Conservation (phyloP, 2,888 invertebrate genomes). For the Arge pagana region DNA sequence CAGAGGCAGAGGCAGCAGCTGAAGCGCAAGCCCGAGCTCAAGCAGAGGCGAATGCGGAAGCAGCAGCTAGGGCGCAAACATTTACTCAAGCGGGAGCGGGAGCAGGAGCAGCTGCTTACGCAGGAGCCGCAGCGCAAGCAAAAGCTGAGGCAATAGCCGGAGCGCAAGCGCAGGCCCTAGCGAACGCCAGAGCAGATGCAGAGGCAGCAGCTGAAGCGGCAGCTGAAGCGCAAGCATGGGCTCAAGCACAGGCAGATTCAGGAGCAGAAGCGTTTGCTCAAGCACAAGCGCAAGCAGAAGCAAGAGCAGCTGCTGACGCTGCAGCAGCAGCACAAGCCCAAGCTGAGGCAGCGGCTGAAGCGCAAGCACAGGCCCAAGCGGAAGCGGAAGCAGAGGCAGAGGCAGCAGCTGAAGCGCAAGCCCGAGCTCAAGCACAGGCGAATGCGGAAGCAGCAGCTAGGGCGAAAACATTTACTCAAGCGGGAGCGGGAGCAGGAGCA, state of each 20-base stretch:
- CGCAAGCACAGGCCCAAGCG: background rate
- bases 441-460: too few species aligned
- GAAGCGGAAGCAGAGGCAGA: too few species aligned
- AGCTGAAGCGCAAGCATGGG: background rate
- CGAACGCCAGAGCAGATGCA: background rate
- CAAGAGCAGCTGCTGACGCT: background rate
- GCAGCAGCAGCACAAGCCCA: constrained; percentile 26
- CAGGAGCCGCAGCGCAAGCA: background rate
- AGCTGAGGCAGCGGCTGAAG: constrained; percentile 25
- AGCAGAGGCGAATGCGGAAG: too few species aligned
- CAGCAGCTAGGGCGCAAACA: background rate
- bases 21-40: background rate
- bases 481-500: too few species aligned
- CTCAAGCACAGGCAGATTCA: constrained; percentile 22
- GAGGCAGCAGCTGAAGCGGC: background rate
- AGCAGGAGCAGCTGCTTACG: background rate
- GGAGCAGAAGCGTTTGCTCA: constrained; percentile 25
- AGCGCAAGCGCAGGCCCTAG: background rate
- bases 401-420: too few species aligned
- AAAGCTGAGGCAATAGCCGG: background rate
- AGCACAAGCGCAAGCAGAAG: background rate
- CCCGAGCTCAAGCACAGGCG: too few species aligned
- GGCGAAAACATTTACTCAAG: too few species aligned
- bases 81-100: background rate
- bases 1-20: background rate